Conservation (phyloP, 2,113 vertebrate species). For the Ovibos moschatus region DNA sequence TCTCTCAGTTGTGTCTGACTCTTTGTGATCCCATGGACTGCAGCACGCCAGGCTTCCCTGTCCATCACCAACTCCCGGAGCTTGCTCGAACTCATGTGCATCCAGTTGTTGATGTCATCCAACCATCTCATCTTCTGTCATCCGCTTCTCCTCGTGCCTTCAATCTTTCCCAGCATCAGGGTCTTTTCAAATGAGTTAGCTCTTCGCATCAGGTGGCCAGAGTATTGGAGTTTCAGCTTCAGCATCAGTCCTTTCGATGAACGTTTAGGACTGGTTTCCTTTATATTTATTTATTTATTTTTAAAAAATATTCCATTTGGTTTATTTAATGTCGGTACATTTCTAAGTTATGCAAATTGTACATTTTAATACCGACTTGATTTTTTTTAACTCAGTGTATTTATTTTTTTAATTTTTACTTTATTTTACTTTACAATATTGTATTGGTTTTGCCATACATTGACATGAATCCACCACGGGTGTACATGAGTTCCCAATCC, state of each 20-base stretch:
- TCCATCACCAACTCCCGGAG: not conserved
- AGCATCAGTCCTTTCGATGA: not conserved
- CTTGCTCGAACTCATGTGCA: not conserved
- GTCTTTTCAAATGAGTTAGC: not conserved
- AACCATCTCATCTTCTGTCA: not conserved
- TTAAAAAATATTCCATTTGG: no score
- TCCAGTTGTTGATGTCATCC: not conserved
- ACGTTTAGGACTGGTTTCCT: not conserved
- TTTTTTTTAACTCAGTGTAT: no score
- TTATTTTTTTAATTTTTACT: no score
- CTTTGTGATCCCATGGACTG: not conserved
- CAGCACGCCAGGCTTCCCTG: not conserved
- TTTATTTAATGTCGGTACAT: no score
- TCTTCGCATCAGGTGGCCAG: not conserved
- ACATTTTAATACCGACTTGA: no score
- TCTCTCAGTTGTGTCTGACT: rapidly evolving
- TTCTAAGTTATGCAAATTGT: no score
- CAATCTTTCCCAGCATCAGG: not conserved
- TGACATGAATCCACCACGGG: no score
- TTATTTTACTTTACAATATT: no score
- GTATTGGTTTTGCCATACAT: no score
- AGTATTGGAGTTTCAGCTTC: not conserved
- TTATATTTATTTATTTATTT: not conserved
- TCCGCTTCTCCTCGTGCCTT: not conserved
- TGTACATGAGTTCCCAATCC: no score